A percentile compares a stretch with the other conserved stretches of the same genome.
Conservation (phyloP, 2,113 vertebrate species). For the Ondatra zibethicus region DNA sequence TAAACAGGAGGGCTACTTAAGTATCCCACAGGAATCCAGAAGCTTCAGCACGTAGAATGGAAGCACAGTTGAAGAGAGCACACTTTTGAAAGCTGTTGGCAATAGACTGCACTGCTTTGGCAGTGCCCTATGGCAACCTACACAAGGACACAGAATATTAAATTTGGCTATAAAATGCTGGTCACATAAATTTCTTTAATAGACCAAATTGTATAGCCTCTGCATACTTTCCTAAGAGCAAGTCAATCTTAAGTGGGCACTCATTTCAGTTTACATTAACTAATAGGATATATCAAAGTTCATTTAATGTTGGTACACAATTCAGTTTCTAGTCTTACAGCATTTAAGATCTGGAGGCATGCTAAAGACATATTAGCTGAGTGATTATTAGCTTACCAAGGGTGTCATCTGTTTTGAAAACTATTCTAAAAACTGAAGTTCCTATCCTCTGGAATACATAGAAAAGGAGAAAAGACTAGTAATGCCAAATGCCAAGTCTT, state of each 20-base stretch:
- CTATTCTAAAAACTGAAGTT: constrained; percentile 32
- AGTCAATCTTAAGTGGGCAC: background rate
- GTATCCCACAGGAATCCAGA: constrained; percentile 3
- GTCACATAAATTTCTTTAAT: constrained; percentile 34
- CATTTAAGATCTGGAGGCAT: constrained; percentile 18
- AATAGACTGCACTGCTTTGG: constrained; percentile 17
- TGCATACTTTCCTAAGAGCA: constrained; percentile 42
- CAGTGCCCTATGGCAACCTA: constrained; percentile 48
- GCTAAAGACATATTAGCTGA: constrained; percentile 2
- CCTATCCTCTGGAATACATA: background rate
- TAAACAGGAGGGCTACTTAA: constrained; percentile 40
- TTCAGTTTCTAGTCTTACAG: background rate
- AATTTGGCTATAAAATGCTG: constrained; percentile 28
- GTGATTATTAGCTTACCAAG: constrained; percentile 23
- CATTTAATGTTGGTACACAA: constrained; percentile 3
- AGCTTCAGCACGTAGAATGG: background rate
- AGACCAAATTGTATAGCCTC: background rate
- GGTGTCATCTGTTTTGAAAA: constrained; percentile 8
- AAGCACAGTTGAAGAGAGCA: constrained; percentile 29
- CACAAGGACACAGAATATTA: background rate
- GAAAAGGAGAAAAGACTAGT: constrained; percentile 19
- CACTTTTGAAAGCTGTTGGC: constrained; percentile 8
- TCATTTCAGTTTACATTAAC: constrained; percentile 46
- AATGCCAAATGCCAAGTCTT: background rate
- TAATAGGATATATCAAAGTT: constrained; percentile 47